Conservation (phyloP, 2,797 vertebrate genomes). For the Malurus splendens region DNA sequence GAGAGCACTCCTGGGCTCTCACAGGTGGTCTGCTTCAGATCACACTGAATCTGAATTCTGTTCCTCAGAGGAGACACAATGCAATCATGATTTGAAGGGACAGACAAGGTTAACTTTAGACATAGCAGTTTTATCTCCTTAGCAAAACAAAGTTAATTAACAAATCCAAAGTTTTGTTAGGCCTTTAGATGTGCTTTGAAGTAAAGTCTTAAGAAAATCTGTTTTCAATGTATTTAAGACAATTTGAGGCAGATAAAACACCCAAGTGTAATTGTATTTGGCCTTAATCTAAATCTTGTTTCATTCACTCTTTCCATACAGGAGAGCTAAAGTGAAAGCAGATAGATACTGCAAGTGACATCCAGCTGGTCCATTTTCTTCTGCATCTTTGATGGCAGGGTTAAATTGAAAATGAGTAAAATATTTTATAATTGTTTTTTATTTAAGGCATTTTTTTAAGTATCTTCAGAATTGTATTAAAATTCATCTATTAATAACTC, state of each 20-base stretch:
- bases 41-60: not conserved
- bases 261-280: not conserved
- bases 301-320: slow-evolving; percentile 55
- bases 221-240: not conserved
- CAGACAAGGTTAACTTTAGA: not conserved
- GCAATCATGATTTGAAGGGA: not conserved
- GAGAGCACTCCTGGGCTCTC: not conserved
- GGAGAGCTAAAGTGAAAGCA: slow-evolving; percentile 95
- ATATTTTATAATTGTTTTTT: slow-evolving; percentile 31
- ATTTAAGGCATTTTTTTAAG: not conserved
- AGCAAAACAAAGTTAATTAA: not conserved
- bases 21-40: not conserved
- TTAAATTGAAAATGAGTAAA: not conserved
- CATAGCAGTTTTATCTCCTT: not conserved
- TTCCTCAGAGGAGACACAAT: not conserved
- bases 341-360: slow-evolving; percentile 96
- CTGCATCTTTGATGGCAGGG: not conserved
- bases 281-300: slow-evolving; percentile 2
- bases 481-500: not conserved
- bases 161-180: not conserved
- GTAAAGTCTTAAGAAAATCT: not conserved
- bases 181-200: not conserved
- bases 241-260: not conserved
- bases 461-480: not conserved
- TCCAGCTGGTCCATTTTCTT: not conserved